Percentiles rank a stretch among this genome's conserved stretches.
Evolutionary conservation across 2,797 vertebrate genomes (phyloP).

Genomic region (Sciaenops ocellatus): DNA sequence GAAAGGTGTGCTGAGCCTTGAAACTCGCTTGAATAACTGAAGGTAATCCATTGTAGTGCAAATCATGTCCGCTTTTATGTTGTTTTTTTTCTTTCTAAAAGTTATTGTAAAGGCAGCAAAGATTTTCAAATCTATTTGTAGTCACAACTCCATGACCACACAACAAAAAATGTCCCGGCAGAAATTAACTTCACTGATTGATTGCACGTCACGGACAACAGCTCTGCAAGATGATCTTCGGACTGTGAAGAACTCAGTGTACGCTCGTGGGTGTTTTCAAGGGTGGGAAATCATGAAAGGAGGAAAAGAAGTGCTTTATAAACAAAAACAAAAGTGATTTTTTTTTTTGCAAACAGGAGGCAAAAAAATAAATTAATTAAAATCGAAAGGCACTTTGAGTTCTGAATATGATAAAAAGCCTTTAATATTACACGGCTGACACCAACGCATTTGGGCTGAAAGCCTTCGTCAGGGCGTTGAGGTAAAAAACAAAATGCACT

Average conservation of each 20-base stretch:
- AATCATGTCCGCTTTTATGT: slow-evolving; percentile 25
- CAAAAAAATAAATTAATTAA: neutral
- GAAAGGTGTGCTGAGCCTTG: slow-evolving; percentile 24
- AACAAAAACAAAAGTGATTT: neutral
- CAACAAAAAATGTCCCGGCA: neutral
- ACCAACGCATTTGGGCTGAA: neutral
- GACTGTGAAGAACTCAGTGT: neutral
- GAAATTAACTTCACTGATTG: slow-evolving; percentile 9
- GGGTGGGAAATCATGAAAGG: neutral
- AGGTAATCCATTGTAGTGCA: slow-evolving; percentile 22
- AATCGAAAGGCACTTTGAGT: neutral
- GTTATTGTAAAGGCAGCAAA: neutral
- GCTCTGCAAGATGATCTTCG: neutral
- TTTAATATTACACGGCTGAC: neutral
- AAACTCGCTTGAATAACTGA: slow-evolving; percentile 30
- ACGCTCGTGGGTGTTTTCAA: neutral
- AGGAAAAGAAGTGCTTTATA: neutral
- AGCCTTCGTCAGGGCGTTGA: neutral
- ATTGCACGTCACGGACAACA: neutral
- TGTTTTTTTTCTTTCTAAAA: slow-evolving; percentile 22
- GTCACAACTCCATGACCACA: neutral
- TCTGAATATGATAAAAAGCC: neutral
- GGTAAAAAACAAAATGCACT: neutral
- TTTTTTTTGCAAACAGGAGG: neutral
- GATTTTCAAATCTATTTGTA: slow-evolving; percentile 3